Evolutionary conservation across 2,888 invertebrate genomes (phyloP), one percentile per base, ranked within the genome.

Genomic region (Iphiclides podalirius): DNA sequence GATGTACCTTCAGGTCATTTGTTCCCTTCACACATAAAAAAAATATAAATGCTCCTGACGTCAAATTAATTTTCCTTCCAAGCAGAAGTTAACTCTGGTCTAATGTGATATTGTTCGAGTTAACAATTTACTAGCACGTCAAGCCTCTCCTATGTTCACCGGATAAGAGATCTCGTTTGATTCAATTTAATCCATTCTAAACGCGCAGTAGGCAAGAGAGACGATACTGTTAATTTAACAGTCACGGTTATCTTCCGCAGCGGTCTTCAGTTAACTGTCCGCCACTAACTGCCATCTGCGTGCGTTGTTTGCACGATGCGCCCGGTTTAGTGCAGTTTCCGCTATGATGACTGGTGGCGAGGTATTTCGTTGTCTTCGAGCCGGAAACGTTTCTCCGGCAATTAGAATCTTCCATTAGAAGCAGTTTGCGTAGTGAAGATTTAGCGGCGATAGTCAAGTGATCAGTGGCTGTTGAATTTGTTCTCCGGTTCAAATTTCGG

Each of bases 111-210:
- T 26, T 9, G 9, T 26, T 26, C 8, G 1, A 8, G 4, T 26
- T 1, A 2, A 2, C 1, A 8, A 8, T 26, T 26, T 26, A 8
- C 2, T 8, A 26, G 8, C 4, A 9, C 26, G 9, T 26, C 4
- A 7, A 8, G 26, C n/a, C 8, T 26, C 6, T 26, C 1, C 3
- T 8, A 6, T 7, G 26, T 7, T 26, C 26, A 26, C 26, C 26
- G 26, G 8, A 26, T 8, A 26, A 26, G 26, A 7, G 26, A 26
- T 26, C 4, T 26, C 3, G 4, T 26, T 26, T 7, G 9, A n/a
- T n/a, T n/a, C 41, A 41, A 41, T 35, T 43, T 43, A 34, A 35
- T 23, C 43, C 26, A 35, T 43, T 43, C 35, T 35, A 43, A 20
- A n/a, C 23, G 23, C 23, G 15, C n/a, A n/a, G n/a, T n/a, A 16